Base-by-base conservation (phyloP, 2,888 invertebrate species). In the Baccha elongata region DNA sequence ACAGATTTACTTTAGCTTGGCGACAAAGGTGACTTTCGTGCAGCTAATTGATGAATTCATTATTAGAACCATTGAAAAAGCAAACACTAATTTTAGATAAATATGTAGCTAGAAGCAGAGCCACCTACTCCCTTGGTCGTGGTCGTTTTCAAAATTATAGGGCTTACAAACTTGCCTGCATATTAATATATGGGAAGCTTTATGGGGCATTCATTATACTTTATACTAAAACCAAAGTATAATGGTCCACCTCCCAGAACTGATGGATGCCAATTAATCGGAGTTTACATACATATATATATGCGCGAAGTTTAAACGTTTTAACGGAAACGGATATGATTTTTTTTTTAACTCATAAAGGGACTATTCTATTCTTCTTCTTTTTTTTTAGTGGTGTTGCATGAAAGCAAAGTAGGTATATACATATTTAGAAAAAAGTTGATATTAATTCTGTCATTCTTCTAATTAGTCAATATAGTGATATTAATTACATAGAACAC, bases 1-100 rank as follows among this genome's bases (percentile, higher is more conserved):
- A 44, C 10, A 23, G 17, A 50, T 52, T 29, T 21, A 42, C 23
- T 44, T 68, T 35, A 75, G 69, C 52, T 58, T 46, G 81, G 55
- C 71, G 62, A 48, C 67, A 85, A n/a, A n/a, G 65, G 58, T 76
- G 65, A 79, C 79, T 83, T 83, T 84, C 85, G 85, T 85, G 85
- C 85, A 67, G 80, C 65, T 85, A 85, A 85, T 85, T 85, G 85
- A 80, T 80, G 72, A 84, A 84, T 80, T 85, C 71, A 84, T 85
- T 84, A 85, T 71, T 60, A 69, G 68, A 73, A 69, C 58, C 62
- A 64, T 73, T 71, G 62, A 69, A 65, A 75, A 81, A 65, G 60
- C 67, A 78, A 76, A 84, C 71, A 80, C 64, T 83, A 74, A 71
- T 84, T 69, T 62, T 11, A 74, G 84, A 46, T 48, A 19, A 29